These are phyloP conservation scores for Unio pictorum DNA, from an alignment of 2,888 invertebrate genomes.

Conservation along the genomic window DNA sequence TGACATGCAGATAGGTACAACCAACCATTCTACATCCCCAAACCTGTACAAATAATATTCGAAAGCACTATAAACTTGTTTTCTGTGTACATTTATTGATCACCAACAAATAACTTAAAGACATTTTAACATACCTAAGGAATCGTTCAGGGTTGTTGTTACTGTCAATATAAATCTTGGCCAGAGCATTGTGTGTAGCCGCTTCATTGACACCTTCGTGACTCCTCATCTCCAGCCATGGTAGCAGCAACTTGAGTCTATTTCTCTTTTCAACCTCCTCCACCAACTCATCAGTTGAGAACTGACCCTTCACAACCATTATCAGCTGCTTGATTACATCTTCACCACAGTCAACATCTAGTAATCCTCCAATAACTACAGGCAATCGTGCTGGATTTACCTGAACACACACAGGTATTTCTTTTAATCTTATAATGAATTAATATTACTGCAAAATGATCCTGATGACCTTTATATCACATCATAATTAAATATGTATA, in stretches of 20 bases:
- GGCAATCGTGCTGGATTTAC: conserved; percentile 98
- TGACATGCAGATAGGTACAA: too few relatives aligned
- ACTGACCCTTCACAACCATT: conserved; percentile 93
- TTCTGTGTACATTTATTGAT: too few relatives aligned
- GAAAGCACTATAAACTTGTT: too few relatives aligned
- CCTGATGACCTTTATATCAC: too few relatives aligned
- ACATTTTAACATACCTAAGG: conserved; percentile 76
- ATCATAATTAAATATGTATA: too few relatives aligned
- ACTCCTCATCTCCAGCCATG: conserved; percentile 97
- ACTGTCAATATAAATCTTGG: conserved; percentile 99
- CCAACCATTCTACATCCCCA: too few relatives aligned
- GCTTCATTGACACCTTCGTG: conserved; percentile 98
- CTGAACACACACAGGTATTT: conserved; percentile 70
- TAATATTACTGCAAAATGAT: neutral
- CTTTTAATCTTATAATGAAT: neutral
- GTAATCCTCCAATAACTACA: conserved; percentile 95
- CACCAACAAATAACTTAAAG: neutral
- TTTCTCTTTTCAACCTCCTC: conserved; percentile 83
- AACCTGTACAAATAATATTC: too few relatives aligned
- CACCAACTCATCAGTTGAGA: conserved; percentile 98
- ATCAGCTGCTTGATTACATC: conserved; percentile 99
- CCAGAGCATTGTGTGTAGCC: conserved; percentile 98
- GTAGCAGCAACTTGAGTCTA: conserved; percentile 91
- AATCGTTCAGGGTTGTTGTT: conserved; percentile 99
- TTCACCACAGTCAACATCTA: conserved; percentile 99